A percentile compares a stretch with the other conserved stretches of the same genome.
These are phyloP conservation scores for Apocheima hispidaria DNA, from an alignment of 2,888 invertebrate species.

Conservation along the genomic window DNA sequence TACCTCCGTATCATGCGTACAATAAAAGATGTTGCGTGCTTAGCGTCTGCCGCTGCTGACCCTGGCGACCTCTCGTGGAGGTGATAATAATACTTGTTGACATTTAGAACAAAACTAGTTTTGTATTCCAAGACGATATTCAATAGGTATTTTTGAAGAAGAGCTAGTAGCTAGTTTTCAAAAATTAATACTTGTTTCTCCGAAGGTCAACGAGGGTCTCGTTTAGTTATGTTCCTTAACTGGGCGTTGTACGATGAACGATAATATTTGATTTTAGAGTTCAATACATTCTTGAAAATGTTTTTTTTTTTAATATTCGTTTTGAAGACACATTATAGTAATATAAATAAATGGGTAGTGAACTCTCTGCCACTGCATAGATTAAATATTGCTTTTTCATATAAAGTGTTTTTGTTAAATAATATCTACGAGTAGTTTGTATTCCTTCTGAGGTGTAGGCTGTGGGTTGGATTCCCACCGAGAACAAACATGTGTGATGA, in stretches of 20 bases:
- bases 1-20: constrained; percentile 21
- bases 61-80: constrained; percentile 60
- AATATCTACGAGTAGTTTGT: too few species aligned
- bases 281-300: neutral
- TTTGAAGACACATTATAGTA: neutral
- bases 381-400: too few species aligned
- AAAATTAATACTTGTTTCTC: constrained; percentile 49
- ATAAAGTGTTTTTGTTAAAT: too few species aligned
- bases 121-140: constrained; percentile 54
- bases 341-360: too few species aligned
- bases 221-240: constrained; percentile 23
- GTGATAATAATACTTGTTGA: constrained; percentile 78
- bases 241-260: constrained; percentile 12
- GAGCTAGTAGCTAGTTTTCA: constrained; percentile 54
- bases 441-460: too few species aligned
- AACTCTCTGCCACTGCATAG: too few species aligned
- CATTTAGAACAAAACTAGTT: constrained; percentile 78
- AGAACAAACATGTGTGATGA: too few species aligned
- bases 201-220: constrained; percentile 50
- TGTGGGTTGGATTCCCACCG: too few species aligned
- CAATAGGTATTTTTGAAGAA: constrained; percentile 48
- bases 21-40: constrained; percentile 42
- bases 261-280: constrained; percentile 12
- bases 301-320: neutral
- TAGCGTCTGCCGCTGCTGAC: constrained; percentile 52